Evolutionary conservation across 2,113 vertebrate genomes (phyloP).

Genomic region (Gopherus evgoodei): DNA sequence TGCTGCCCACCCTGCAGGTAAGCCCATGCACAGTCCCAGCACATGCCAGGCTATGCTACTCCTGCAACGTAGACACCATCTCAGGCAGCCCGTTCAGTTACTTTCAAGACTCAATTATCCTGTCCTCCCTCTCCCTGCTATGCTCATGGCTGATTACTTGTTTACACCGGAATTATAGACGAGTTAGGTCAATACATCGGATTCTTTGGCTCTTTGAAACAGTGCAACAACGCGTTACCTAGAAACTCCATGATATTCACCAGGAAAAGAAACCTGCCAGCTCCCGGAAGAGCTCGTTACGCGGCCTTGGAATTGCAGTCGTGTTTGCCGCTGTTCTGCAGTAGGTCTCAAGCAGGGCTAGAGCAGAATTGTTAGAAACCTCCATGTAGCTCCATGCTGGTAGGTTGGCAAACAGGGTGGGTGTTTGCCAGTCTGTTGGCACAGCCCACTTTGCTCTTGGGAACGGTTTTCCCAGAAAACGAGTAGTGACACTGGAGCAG

Average conservation of each 20-base stretch:
- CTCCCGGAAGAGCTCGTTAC: not conserved
- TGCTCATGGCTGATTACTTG: not conserved
- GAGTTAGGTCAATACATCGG: not conserved
- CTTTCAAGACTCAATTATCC: not conserved
- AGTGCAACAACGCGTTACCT: not conserved
- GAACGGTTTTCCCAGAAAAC: not conserved
- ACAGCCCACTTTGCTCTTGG: not conserved
- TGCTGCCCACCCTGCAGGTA: conserved; percentile 93
- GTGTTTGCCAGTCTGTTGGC: not conserved
- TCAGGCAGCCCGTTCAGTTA: not conserved
- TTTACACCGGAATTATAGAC: not conserved
- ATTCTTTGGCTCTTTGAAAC: not conserved
- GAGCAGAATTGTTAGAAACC: not conserved
- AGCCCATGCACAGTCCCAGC: not conserved
- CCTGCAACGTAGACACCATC: not conserved
- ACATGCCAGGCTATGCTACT: not conserved
- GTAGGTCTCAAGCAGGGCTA: not conserved
- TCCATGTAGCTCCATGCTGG: not conserved
- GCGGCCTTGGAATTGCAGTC: not conserved
- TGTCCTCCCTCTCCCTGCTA: not conserved
- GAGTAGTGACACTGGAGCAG: not conserved
- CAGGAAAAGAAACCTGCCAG: not conserved
- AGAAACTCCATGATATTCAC: not conserved
- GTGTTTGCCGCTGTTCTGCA: not conserved
- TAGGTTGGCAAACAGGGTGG: not conserved